Evolutionary conservation across 2,113 vertebrate species (phyloP).

Genomic region (Oncorhynchus masou): DNA sequence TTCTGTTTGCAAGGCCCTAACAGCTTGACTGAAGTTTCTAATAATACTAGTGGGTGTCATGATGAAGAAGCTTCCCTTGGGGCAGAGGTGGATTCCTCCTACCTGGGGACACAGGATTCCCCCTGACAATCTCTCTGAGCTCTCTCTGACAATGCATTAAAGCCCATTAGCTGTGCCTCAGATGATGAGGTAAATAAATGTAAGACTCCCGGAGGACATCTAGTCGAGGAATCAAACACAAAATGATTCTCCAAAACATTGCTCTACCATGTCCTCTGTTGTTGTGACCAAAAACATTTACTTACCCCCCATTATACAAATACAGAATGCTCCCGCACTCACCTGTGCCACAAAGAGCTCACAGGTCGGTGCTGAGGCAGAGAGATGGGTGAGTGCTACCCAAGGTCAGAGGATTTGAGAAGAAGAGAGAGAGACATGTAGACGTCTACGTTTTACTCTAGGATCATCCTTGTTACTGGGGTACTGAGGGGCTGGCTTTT

Average conservation of each 20-base stretch:
- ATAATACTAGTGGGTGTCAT: not conserved
- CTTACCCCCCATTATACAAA: slow-evolving; percentile 9
- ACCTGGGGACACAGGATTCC: slow-evolving; percentile 42
- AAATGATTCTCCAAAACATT: not conserved
- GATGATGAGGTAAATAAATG: not conserved
- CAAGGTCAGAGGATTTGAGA: slow-evolving; percentile 61
- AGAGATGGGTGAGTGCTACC: slow-evolving; percentile 33
- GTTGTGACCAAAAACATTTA: slow-evolving; percentile 1
- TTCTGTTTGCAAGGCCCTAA: slow-evolving; percentile 47
- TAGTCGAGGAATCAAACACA: too few relatives aligned
- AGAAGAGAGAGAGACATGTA: slow-evolving; percentile 27
- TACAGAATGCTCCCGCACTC: not conserved
- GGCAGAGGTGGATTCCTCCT: slow-evolving; percentile 32
- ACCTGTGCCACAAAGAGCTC: slow-evolving; percentile 19
- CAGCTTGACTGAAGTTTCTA: not conserved
- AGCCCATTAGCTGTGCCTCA: slow-evolving; percentile 23
- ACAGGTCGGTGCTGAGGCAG: slow-evolving; percentile 42
- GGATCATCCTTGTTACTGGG: slow-evolving; percentile 55
- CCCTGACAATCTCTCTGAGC: slow-evolving; percentile 13
- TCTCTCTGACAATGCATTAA: slow-evolving; percentile 24
- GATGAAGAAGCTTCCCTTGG: slow-evolving; percentile 22
- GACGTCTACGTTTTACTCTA: slow-evolving; percentile 48
- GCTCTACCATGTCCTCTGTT: not conserved
- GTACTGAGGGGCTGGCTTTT: slow-evolving; percentile 56
- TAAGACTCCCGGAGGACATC: not conserved